Percentiles rank a stretch among this genome's conserved stretches.
Evolutionary conservation across 1,140 invertebrate genomes (phyloP).

Genomic region (Plectrocnemia conspersa): DNA sequence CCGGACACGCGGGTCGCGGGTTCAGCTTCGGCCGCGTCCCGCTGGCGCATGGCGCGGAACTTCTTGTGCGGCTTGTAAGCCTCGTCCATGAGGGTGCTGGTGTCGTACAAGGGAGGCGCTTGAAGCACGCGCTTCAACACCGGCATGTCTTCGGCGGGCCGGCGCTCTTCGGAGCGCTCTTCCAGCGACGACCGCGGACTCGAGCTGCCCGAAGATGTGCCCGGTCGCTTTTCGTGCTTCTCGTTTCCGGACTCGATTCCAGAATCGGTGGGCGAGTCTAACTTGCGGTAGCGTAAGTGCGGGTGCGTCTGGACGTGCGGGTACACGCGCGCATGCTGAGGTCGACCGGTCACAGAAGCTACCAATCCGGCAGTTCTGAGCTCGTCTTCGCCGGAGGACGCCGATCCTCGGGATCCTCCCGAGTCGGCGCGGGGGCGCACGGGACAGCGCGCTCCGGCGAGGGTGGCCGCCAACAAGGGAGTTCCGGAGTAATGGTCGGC

Average conservation of each 20-base stretch:
- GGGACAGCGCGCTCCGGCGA: conserved; percentile 61
- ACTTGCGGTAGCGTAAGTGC: conserved; percentile 65
- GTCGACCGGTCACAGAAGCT: conserved; percentile 58
- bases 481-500: conserved; percentile 63
- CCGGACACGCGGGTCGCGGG: conserved; percentile 37
- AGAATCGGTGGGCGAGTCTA: conserved; percentile 86
- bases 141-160: conserved; percentile 83
- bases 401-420: conserved; percentile 52
- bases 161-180: conserved; percentile 63
- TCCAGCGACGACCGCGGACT: conserved; percentile 81
- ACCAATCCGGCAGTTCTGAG: conserved; percentile 56
- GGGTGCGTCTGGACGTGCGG: conserved; percentile 46
- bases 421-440: conserved; percentile 70
- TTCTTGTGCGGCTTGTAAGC: conserved; percentile 94
- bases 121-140: conserved; percentile 86
- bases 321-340: conserved; percentile 46
- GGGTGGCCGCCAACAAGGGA: conserved; percentile 69
- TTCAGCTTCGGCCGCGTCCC: conserved; percentile 73
- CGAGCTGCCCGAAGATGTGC: conserved; percentile 76
- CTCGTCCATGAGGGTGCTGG: conserved; percentile 87
- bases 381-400: conserved; percentile 72
- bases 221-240: conserved; percentile 69
- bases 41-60: conserved; percentile 75
- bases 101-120: conserved; percentile 84
- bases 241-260: conserved; percentile 90